Evolutionary conservation across 2,888 invertebrate species (phyloP).

Genomic region (Eilema depressum): DNA sequence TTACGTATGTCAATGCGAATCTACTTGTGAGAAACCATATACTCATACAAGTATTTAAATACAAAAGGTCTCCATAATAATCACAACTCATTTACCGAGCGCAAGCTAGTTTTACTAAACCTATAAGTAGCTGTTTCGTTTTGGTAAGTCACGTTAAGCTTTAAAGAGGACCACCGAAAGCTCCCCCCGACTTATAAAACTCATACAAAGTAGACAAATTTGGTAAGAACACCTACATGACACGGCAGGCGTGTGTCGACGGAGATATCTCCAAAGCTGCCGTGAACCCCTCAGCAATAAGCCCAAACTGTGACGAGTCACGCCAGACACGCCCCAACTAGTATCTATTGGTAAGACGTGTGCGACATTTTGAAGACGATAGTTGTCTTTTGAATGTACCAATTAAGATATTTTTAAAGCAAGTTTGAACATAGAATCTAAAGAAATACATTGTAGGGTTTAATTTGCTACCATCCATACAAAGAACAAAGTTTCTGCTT

Average conservation of each 20-base stretch:
- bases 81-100: not conserved
- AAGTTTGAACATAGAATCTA: not conserved
- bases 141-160: slow-evolving; percentile 13
- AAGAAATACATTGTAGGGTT: not conserved
- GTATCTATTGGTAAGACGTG: slow-evolving; percentile 29
- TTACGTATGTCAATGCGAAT: slow-evolving; percentile 36
- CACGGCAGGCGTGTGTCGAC: slow-evolving; percentile 54
- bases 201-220: slow-evolving; percentile 39
- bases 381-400: slow-evolving; percentile 3
- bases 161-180: slow-evolving; percentile 23
- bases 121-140: slow-evolving; percentile 8
- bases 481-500: not conserved
- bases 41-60: not conserved
- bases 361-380: slow-evolving; percentile 27
- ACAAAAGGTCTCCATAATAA: not conserved
- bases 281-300: slow-evolving; percentile 55
- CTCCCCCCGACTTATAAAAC: slow-evolving; percentile 32
- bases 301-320: slow-evolving; percentile 66
- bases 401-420: slow-evolving; percentile 7
- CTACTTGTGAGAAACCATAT: slow-evolving; percentile 2
- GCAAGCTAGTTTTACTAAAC: not conserved
- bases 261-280: slow-evolving; percentile 78
- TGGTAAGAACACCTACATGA: slow-evolving; percentile 52
- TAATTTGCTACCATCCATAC: not conserved
- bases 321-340: slow-evolving; percentile 55